Conservation (phyloP, 2,888 invertebrate species). For the Eudemis profundana region DNA sequence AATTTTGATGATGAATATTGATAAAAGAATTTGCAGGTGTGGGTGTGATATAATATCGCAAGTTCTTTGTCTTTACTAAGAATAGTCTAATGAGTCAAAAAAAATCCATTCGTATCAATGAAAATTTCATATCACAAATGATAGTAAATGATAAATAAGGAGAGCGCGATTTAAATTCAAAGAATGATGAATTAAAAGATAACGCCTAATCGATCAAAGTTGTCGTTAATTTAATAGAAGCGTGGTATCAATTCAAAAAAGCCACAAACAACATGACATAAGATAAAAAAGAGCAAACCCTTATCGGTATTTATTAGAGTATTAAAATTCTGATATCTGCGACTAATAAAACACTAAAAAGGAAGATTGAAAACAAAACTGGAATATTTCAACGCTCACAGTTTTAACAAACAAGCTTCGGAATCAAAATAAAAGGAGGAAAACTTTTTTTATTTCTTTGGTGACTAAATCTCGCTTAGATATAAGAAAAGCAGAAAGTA, state of each 20-base stretch:
- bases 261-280: constrained; percentile 29
- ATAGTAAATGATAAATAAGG: neutral
- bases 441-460: constrained; percentile 35
- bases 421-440: constrained; percentile 54
- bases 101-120: constrained; percentile 11
- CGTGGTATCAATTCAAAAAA: constrained; percentile 8
- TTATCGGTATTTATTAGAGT: constrained; percentile 57
- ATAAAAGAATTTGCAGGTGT: constrained; percentile 1
- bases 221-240: constrained; percentile 12
- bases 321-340: constrained; percentile 51
- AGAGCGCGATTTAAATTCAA: neutral
- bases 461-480: neutral
- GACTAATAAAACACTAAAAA: constrained; percentile 41
- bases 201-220: constrained; percentile 26
- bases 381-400: constrained; percentile 37
- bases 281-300: constrained; percentile 42
- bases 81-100: constrained; percentile 11
- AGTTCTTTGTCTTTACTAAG: neutral
- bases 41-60: neutral
- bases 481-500: constrained; percentile 5
- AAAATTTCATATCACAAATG: neutral
- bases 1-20: constrained; percentile 2
- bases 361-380: constrained; percentile 25
- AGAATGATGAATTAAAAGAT: constrained; percentile 2
- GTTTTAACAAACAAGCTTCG: constrained; percentile 29